phyloP scores from a whole-genome alignment of 2,888 invertebrate species.

The Drosophila pseudotakahashii region DNA sequence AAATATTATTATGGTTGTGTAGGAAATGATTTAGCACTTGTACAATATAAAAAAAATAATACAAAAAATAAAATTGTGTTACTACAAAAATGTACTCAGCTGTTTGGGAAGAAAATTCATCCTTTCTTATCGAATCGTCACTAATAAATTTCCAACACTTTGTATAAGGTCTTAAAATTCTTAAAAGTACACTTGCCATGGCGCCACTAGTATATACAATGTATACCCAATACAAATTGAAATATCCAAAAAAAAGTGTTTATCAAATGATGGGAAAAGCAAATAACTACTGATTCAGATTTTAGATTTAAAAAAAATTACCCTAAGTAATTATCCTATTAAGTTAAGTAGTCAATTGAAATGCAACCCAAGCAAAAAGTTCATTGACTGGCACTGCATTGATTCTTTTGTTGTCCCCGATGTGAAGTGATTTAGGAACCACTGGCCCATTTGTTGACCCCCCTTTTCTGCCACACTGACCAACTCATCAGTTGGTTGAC shows the following conservation, averaged over 20 bases:
- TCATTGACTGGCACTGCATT: slow-evolving; percentile 24
- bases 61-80: too few relatives aligned
- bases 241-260: neutral
- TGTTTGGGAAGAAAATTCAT: neutral
- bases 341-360: neutral
- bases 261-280: neutral
- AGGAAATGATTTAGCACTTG: too few relatives aligned
- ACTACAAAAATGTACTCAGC: neutral
- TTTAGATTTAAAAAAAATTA: neutral
- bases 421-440: slow-evolving; percentile 50
- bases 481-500: slow-evolving; percentile 45
- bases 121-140: neutral
- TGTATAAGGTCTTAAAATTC: neutral
- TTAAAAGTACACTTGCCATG: slow-evolving; percentile 22
- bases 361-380: slow-evolving; percentile 2
- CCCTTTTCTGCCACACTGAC: slow-evolving; percentile 32
- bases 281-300: neutral
- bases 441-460: slow-evolving; percentile 28
- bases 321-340: neutral
- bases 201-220: neutral
- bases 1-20: too few relatives aligned
- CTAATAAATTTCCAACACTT: neutral
- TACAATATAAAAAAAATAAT: too few relatives aligned
- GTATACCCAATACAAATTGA: neutral
- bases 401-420: slow-evolving; percentile 33